phyloP scores from a whole-genome alignment of 2,888 invertebrate genomes.

The Eilema caniola region DNA sequence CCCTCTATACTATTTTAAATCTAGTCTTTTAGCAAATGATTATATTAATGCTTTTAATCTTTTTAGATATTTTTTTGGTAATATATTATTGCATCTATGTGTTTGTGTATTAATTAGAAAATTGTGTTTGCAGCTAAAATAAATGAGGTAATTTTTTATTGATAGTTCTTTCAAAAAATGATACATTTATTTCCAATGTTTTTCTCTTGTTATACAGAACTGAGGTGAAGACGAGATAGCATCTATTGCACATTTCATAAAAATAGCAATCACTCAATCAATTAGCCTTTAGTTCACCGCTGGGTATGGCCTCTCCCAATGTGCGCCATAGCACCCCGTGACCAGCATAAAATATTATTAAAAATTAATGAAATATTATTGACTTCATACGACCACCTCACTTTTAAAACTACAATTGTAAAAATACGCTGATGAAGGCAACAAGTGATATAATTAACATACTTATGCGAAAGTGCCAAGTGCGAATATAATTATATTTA shows the following conservation, averaged over 20 bases:
- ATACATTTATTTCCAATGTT: neutral
- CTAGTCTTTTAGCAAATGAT: slow-evolving; percentile 1
- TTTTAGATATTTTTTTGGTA: neutral
- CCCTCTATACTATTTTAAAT: neutral
- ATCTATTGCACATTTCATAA: neutral
- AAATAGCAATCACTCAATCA: neutral
- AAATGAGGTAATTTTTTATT: neutral
- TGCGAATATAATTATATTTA: neutral
- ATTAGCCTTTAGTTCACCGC: too few species aligned
- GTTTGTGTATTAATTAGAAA: neutral
- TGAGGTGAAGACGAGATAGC: neutral
- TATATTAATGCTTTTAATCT: neutral
- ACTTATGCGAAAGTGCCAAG: slow-evolving; percentile 9
- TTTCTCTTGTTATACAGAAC: neutral
- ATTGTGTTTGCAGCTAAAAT: neutral
- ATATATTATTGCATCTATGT: neutral
- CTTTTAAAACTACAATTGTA: neutral
- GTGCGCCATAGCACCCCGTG: too few species aligned
- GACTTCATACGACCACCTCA: neutral
- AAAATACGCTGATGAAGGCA: neutral
- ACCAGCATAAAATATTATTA: too few species aligned
- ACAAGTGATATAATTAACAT: neutral
- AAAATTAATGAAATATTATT: neutral
- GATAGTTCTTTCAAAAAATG: too few species aligned
- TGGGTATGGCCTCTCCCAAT: too few species aligned